Evolutionary conservation across 2,888 invertebrate genomes (phyloP).

Genomic region (Microchrysa polita): DNA sequence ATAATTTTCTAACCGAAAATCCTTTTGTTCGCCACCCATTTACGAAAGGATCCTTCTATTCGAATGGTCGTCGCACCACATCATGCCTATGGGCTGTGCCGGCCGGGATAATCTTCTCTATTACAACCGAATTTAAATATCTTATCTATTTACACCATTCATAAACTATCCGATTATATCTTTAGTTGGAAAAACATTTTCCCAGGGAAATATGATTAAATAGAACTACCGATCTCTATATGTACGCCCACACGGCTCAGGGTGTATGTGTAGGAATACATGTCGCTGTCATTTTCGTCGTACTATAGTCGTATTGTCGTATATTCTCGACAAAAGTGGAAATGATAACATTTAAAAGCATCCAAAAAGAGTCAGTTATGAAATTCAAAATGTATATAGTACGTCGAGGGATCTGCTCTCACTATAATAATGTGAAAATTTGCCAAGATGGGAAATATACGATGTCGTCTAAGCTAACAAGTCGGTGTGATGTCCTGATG

Average conservation of each 20-base stretch:
- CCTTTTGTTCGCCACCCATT: too few species aligned
- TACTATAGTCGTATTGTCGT: too few species aligned
- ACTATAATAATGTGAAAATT: too few species aligned
- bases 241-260: too few species aligned
- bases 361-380: background rate
- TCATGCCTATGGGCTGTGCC: background rate
- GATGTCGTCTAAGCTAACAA: too few species aligned
- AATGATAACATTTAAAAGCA: conserved; percentile 2
- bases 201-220: conserved; percentile 30
- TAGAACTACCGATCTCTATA: background rate
- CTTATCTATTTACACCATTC: conserved; percentile 32
- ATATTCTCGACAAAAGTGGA: background rate
- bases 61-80: too few species aligned
- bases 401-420: background rate
- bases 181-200: conserved; percentile 19
- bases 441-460: too few species aligned
- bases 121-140: conserved; percentile 12
- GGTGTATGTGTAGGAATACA: too few species aligned
- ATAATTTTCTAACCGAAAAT: too few species aligned
- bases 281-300: too few species aligned
- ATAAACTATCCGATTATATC: conserved; percentile 35
- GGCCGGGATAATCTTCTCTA: background rate
- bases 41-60: too few species aligned
- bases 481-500: too few species aligned
- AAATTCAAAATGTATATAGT: background rate